Evolutionary conservation across 2,797 vertebrate genomes (phyloP), one percentile per base, ranked within the genome.

Genomic region (Mormyrus hasselquistii): DNA sequence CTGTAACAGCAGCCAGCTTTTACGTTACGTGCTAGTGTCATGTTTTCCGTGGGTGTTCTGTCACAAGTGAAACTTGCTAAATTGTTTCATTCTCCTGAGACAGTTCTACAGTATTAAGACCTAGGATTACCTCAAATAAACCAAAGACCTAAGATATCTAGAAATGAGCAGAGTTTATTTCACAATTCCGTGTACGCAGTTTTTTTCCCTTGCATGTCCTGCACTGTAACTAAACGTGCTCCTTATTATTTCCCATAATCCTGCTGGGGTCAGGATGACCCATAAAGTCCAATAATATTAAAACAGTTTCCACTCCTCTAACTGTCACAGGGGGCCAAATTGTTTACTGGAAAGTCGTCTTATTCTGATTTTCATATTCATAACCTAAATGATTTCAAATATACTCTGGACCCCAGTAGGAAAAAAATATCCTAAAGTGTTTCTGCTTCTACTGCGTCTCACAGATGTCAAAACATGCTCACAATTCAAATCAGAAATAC

Each of bases 81-180:
- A 90, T 82, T 87, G 88, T 95, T 94, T 94, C 91, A 94, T 95
- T 92, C 93, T 49, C 85, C 83, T 69, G 52, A 91, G 90, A 93
- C 92, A 92, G 87, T 91, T 88, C 89, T 93, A 90, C 92, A 92
- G 92, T 93, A 93, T 92, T 91, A 90, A 91, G 89, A 90, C 86
- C 84, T 92, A 88, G 90, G 92, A 92, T 93, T 94, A 94, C 93
- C 92, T 92, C 90, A 91, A 90, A 91, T 83, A 83, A 83, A 34
- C 29, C 29, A 34, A 34, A 34, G 29, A 34, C 29, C 29, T 34
- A 34, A 34, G 29, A 91, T 88, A 89, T 76, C 91, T 47, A 88
- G 90, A 94, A 92, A 89, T 57, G 16, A 89, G 86, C 57, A 91
- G 88, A 76, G 85, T 19, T 62, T 19, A 41, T 91, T 88, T 55